Evolutionary conservation across 1,140 invertebrate genomes (phyloP).

Genomic region (Brachionus paranguensis): DNA sequence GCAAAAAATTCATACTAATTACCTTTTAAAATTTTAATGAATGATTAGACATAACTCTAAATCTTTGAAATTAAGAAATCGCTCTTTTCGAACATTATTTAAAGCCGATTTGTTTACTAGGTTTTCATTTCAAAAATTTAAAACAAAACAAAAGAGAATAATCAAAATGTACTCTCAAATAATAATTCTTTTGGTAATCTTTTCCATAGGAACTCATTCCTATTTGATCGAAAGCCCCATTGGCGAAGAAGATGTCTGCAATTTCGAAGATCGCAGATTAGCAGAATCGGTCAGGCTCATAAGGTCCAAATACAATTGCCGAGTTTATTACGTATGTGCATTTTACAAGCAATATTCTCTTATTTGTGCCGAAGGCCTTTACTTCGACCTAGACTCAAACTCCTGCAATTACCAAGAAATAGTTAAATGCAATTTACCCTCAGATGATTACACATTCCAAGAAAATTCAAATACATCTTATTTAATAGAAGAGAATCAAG

Average conservation of each 20-base stretch:
- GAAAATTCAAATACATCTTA: background rate
- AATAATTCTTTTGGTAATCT: background rate
- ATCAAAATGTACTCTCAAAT: background rate
- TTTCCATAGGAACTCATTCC: background rate
- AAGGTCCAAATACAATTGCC: background rate
- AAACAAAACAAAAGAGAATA: background rate
- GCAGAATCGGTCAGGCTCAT: background rate
- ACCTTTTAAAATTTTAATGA: background rate
- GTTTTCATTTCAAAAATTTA: background rate
- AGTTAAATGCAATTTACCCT: background rate
- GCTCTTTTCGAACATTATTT: background rate
- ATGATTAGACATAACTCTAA: background rate
- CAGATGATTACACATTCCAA: background rate
- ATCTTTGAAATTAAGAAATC: background rate
- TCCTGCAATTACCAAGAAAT: slow-evolving; percentile 24
- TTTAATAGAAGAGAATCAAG: background rate
- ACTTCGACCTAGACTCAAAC: background rate
- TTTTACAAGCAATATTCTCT: slow-evolving; percentile 29
- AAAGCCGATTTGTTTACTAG: background rate
- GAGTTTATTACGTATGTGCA: slow-evolving; percentile 27
- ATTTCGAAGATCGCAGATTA: background rate
- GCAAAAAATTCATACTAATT: background rate
- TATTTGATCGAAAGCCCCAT: background rate
- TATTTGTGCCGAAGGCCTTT: slow-evolving; percentile 29
- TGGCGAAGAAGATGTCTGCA: background rate